Evolutionary conservation across 2,797 vertebrate genomes (phyloP).

Genomic region (Scarus forsteni): DNA sequence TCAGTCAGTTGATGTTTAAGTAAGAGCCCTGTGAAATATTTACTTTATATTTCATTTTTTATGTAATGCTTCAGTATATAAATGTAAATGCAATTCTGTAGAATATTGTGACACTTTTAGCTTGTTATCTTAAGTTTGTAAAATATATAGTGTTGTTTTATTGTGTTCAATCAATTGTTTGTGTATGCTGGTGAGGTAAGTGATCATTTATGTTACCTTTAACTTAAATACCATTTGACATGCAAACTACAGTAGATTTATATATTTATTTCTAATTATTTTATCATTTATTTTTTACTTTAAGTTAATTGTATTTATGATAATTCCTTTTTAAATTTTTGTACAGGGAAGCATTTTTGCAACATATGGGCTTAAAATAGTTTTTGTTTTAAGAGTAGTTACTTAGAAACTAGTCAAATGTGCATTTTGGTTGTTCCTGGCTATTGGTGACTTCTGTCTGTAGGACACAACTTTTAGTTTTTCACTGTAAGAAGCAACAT

Average conservation of each 20-base stretch:
- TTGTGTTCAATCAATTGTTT: constrained; percentile 2
- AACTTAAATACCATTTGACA: background rate
- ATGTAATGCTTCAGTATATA: too few relatives aligned
- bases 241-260: background rate
- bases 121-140: too few relatives aligned
- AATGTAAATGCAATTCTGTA: too few relatives aligned
- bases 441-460: too few relatives aligned
- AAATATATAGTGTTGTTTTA: constrained; percentile 1
- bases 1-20: too few relatives aligned
- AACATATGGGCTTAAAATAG: background rate
- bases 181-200: constrained; percentile 64
- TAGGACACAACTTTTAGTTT: too few relatives aligned
- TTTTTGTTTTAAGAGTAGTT: background rate
- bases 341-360: background rate
- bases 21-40: too few relatives aligned
- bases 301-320: background rate
- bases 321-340: background rate
- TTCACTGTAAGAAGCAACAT: too few relatives aligned
- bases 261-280: background rate
- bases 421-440: too few relatives aligned
- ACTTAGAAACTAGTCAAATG: too few relatives aligned
- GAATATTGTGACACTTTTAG: too few relatives aligned
- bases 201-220: constrained; percentile 50
- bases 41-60: too few relatives aligned
- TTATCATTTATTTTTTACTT: constrained; percentile 11